These are phyloP conservation scores for Drosophila nannoptera DNA, from an alignment of 1,140 invertebrate species.

Conservation along the genomic window DNA sequence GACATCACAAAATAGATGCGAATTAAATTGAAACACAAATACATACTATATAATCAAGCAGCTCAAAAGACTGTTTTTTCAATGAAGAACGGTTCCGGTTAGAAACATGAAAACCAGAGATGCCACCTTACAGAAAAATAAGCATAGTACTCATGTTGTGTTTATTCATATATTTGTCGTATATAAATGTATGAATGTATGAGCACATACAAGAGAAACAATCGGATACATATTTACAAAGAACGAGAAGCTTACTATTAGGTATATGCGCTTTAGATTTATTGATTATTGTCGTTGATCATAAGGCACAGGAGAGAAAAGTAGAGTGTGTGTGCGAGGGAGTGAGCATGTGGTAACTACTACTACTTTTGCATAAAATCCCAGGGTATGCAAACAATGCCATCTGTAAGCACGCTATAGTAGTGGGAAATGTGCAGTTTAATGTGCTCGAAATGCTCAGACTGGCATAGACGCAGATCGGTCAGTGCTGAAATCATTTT, in stretches of 20 bases:
- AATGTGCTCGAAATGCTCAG: constrained; percentile 79
- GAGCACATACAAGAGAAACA: too few species aligned
- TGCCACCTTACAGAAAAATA: too few species aligned
- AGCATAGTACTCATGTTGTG: too few species aligned
- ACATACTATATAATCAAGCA: not conserved
- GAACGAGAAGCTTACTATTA: not conserved
- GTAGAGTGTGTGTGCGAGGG: not conserved
- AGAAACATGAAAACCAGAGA: too few species aligned
- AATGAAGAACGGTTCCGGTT: too few species aligned
- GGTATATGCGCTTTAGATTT: constrained; percentile 2
- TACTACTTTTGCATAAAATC: constrained; percentile 84
- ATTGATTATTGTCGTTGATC: constrained; percentile 31
- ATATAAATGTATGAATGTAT: too few species aligned
- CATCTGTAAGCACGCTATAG: constrained; percentile 94
- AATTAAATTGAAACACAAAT: not conserved
- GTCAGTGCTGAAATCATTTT: constrained; percentile 92
- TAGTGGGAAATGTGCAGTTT: constrained; percentile 92
- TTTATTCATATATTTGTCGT: too few species aligned
- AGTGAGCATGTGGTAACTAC: too few species aligned
- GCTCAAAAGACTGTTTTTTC: not conserved
- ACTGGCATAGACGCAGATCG: constrained; percentile 82
- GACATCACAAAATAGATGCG: constrained; percentile 30
- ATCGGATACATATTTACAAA: not conserved
- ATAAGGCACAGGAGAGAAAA: constrained; percentile 55
- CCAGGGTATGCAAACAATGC: constrained; percentile 95